Evolutionary conservation across 2,113 vertebrate species (phyloP).

Genomic region (Ailuropoda melanoleuca): DNA sequence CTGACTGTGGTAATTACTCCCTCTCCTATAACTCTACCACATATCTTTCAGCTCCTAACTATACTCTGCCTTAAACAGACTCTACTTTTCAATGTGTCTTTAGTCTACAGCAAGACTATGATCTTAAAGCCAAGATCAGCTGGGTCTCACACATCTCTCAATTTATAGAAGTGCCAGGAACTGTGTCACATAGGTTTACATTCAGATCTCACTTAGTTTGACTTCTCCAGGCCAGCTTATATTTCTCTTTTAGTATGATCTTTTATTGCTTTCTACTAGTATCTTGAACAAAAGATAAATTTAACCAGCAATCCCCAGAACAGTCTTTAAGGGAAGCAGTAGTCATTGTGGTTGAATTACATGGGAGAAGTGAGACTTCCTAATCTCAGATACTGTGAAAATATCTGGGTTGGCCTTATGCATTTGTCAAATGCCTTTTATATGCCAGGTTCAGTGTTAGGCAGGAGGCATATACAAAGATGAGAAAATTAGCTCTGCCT

Average conservation of each 20-base stretch:
- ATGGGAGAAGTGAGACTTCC: not conserved
- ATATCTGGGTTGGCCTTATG: not conserved
- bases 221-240: not conserved
- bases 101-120: not conserved
- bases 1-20: not conserved
- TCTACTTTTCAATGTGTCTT: not conserved
- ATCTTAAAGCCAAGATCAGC: not conserved
- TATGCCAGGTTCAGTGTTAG: not conserved
- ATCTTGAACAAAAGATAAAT: constrained; percentile 26
- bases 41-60: not conserved
- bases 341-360: not conserved
- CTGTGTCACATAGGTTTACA: not conserved
- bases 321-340: not conserved
- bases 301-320: not conserved
- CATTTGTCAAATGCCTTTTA: constrained; percentile 27
- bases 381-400: constrained; percentile 17
- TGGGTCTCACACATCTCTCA: not conserved
- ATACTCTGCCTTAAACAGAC: not conserved
- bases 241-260: not conserved
- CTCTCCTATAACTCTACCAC: not conserved
- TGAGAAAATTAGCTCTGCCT: not conserved
- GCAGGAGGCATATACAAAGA: constrained; percentile 8
- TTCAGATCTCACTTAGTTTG: constrained; percentile 2
- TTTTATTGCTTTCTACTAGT: constrained; percentile 24
- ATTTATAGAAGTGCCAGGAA: not conserved